Percentiles rank a stretch among this genome's conserved stretches.
Conservation (phyloP, 2,113 vertebrate species). For the Meriones unguiculatus region DNA sequence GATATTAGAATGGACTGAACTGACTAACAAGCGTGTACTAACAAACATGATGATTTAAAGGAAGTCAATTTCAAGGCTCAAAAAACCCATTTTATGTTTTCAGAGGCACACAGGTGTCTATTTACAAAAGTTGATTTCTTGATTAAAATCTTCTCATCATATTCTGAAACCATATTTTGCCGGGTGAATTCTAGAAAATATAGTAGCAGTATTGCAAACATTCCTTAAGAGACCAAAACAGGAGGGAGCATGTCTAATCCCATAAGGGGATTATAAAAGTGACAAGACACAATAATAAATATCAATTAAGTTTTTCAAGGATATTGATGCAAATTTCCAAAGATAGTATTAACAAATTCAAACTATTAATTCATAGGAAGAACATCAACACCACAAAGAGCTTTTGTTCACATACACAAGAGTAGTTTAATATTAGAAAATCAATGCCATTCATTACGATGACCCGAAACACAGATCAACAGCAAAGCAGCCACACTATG, state of each 20-base stretch:
- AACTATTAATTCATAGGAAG: background rate
- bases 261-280: background rate
- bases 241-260: too few relatives aligned
- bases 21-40: background rate
- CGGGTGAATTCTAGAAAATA: background rate
- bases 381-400: background rate
- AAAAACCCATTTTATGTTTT: background rate
- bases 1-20: background rate
- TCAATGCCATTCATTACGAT: background rate
- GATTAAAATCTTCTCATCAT: background rate
- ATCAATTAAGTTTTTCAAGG: background rate
- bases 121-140: slow-evolving; percentile 22
- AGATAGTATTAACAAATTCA: slow-evolving; percentile 34
- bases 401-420: background rate
- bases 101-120: background rate
- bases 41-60: background rate
- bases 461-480: background rate
- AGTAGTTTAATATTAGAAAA: background rate
- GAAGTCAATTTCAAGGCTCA: background rate
- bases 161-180: background rate
- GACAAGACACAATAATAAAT: background rate
- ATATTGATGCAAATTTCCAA: background rate
- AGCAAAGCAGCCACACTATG: background rate
- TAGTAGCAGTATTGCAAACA: background rate
- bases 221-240: background rate